A percentile compares a stretch with the other conserved stretches of the same genome.
phyloP scores from a whole-genome alignment of 2,888 invertebrate genomes.

The Dorcus hopei region DNA sequence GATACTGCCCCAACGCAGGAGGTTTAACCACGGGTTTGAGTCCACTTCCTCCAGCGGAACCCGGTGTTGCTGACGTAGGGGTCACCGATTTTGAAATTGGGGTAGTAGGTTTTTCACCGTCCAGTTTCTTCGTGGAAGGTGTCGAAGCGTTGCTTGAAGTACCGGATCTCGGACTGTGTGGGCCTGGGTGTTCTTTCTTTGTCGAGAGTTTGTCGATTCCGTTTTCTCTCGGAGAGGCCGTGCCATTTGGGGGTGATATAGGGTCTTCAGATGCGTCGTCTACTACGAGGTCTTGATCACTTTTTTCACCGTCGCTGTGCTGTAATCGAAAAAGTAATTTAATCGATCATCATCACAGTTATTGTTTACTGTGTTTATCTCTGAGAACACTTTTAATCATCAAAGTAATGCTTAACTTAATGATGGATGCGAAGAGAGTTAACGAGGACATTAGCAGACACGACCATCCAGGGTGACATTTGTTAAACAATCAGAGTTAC shows the following conservation, averaged over 20 bases:
- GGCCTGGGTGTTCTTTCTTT: conserved; percentile 72
- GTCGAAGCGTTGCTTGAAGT: conserved; percentile 90
- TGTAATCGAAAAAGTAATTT: conserved; percentile 40
- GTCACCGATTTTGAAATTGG: conserved; percentile 89
- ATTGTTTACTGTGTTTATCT: neutral
- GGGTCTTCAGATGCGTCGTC: conserved; percentile 93
- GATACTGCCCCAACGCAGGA: conserved; percentile 58
- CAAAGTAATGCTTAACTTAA: neutral
- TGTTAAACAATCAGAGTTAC: neutral
- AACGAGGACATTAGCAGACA: neutral
- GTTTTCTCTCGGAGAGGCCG: conserved; percentile 86
- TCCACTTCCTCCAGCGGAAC: conserved; percentile 48
- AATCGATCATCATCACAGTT: neutral
- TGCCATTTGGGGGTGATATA: conserved; percentile 79
- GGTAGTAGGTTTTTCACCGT: conserved; percentile 82
- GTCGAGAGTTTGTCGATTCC: conserved; percentile 76
- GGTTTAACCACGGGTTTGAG: conserved; percentile 56
- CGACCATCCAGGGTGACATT: neutral
- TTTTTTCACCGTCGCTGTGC: conserved; percentile 82
- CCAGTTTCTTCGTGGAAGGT: conserved; percentile 81
- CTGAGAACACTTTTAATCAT: neutral
- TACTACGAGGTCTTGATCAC: conserved; percentile 90
- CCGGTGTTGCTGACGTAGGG: conserved; percentile 64
- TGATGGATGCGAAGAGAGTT: neutral
- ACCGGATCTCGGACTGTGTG: conserved; percentile 75